Conservation (phyloP, 2,888 invertebrate species). For the Zonitis immaculata region DNA sequence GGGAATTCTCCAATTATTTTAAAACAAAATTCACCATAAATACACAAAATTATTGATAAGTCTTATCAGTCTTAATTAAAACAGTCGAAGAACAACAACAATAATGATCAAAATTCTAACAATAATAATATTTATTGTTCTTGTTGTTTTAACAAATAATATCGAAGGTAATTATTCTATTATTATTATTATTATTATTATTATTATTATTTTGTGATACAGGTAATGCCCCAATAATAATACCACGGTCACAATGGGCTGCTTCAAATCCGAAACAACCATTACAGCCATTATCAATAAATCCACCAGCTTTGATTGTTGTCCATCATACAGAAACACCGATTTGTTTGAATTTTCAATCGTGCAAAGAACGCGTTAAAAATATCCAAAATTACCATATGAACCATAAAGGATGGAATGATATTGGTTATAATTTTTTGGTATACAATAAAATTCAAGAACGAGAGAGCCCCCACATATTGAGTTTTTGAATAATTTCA, state of each 20-base stretch:
- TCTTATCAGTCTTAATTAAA: too few relatives aligned
- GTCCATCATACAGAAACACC: constrained; percentile 48
- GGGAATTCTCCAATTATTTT: too few relatives aligned
- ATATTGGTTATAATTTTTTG: constrained; percentile 46
- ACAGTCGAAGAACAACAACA: too few relatives aligned
- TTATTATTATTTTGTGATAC: background rate
- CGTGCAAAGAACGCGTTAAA: constrained; percentile 44
- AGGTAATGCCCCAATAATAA: constrained; percentile 37
- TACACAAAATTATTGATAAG: too few relatives aligned
- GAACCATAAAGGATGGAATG: constrained; percentile 34
- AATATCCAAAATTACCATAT: constrained; percentile 45
- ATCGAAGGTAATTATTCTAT: background rate
- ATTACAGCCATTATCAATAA: constrained; percentile 20
- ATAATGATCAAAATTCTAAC: too few relatives aligned
- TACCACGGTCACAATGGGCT: constrained; percentile 46
- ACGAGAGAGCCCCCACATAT: too few relatives aligned
- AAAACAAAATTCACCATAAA: too few relatives aligned
- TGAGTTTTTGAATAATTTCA: too few relatives aligned
- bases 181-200: too few relatives aligned
- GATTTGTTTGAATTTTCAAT: constrained; percentile 39
- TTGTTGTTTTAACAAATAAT: background rate
- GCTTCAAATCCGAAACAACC: constrained; percentile 35
- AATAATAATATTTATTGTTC: background rate
- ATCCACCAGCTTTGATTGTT: constrained; percentile 45
- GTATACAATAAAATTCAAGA: too few relatives aligned